Evolutionary conservation across 2,888 invertebrate genomes (phyloP).

Genomic region (Toxonevra muliebris): DNA sequence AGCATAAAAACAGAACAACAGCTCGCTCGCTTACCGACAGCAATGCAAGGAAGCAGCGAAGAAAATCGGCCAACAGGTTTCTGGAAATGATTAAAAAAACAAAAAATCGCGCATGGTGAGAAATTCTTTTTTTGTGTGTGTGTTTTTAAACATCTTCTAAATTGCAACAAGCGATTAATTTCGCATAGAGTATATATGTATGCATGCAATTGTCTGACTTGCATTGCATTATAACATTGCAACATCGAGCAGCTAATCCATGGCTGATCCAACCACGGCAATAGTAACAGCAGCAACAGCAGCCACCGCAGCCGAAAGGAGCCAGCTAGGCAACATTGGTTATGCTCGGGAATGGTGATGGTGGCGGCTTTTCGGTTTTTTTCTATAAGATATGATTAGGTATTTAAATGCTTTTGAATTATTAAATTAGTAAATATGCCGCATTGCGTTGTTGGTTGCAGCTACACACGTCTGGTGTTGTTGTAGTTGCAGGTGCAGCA

Average conservation of each 20-base stretch:
- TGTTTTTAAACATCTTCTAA: constrained; percentile 36
- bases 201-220: constrained; percentile 1
- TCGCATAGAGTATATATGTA: constrained; percentile 36
- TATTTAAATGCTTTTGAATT: constrained; percentile 65
- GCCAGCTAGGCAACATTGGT: too few species aligned
- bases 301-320: background rate
- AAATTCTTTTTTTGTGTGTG: constrained; percentile 44
- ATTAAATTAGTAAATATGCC: constrained; percentile 64
- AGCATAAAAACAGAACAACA: too few species aligned
- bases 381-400: constrained; percentile 63
- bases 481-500: constrained; percentile 23
- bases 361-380: constrained; percentile 34
- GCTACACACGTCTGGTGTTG: too few species aligned
- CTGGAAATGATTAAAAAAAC: background rate
- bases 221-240: background rate
- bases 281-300: background rate
- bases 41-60: constrained; percentile 18
- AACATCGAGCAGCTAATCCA: constrained; percentile 21
- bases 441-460: background rate
- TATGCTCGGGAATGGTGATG: constrained; percentile 35
- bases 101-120: constrained; percentile 46
- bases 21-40: background rate
- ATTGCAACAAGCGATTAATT: constrained; percentile 52
- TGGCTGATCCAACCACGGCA: constrained; percentile 11
- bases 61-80: constrained; percentile 26